Conservation (phyloP, 2,113 vertebrate species). For the Marcusenius ussheri region DNA sequence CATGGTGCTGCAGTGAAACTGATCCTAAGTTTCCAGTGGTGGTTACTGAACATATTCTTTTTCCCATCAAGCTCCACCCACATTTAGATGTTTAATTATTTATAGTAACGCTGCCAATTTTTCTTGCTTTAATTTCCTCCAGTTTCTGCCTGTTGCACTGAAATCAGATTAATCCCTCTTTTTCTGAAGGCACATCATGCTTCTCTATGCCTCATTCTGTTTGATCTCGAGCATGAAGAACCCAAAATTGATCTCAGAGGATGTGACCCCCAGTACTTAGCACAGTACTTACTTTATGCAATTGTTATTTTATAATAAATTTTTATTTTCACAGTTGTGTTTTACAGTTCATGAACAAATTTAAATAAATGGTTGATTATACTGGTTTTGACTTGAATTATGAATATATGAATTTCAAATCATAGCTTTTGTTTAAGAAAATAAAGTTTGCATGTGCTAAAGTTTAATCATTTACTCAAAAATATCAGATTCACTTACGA, state of each 20-base stretch:
- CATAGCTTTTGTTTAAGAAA: neutral
- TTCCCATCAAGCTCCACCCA: constrained; percentile 19
- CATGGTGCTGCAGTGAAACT: constrained; percentile 28
- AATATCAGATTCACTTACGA: neutral
- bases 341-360: neutral
- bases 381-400: neutral
- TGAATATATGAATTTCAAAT: neutral
- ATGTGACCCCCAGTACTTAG: constrained; percentile 59
- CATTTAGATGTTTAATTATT: constrained; percentile 66
- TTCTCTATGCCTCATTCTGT: neutral
- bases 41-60: constrained; percentile 22
- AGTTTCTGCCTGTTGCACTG: constrained; percentile 37
- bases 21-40: constrained; percentile 27
- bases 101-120: constrained; percentile 68
- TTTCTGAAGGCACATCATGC: neutral
- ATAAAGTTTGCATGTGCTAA: neutral
- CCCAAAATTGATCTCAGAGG: constrained; percentile 47
- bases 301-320: neutral
- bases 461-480: neutral
- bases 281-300: constrained; percentile 19
- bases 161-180: neutral
- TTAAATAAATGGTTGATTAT: neutral
- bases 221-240: neutral
- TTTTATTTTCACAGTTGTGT: neutral
- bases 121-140: constrained; percentile 60